Evolutionary conservation across 2,797 vertebrate species (phyloP).

Genomic region (Heteromormyrus szaboi): DNA sequence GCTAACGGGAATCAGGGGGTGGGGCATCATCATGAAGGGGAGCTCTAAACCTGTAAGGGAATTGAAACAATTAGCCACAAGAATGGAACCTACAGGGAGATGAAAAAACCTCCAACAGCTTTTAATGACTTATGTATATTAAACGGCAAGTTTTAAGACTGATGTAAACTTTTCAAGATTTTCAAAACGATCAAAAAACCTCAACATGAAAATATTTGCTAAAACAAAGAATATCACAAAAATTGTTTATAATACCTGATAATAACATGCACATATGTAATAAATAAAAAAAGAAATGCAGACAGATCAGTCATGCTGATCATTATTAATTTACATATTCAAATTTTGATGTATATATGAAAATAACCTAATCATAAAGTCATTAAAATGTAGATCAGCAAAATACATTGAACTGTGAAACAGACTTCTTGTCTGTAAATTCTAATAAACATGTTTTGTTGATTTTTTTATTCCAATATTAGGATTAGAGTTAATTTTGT

Average conservation of each 20-base stretch:
- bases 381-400: conserved; percentile 58
- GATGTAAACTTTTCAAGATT: neutral
- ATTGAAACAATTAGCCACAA: neutral
- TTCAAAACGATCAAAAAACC: neutral
- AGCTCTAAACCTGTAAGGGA: conserved; percentile 81
- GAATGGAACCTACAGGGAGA: neutral
- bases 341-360: conserved; percentile 53
- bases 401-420: conserved; percentile 34
- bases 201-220: neutral
- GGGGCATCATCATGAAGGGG: conserved; percentile 99
- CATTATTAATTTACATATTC: conserved; percentile 39
- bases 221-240: neutral
- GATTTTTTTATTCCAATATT: neutral
- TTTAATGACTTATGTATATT: neutral
- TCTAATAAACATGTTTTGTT: neutral
- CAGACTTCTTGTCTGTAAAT: conserved; percentile 11
- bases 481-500: conserved; percentile 1
- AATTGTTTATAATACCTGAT: neutral
- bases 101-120: neutral
- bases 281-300: conserved; percentile 50
- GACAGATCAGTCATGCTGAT: conserved; percentile 57
- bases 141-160: neutral
- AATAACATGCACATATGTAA: neutral
- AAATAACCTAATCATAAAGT: conserved; percentile 57
- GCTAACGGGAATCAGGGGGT: conserved; percentile 97